Conservation (phyloP, 2,888 invertebrate genomes). For the Crioceris asparagi region DNA sequence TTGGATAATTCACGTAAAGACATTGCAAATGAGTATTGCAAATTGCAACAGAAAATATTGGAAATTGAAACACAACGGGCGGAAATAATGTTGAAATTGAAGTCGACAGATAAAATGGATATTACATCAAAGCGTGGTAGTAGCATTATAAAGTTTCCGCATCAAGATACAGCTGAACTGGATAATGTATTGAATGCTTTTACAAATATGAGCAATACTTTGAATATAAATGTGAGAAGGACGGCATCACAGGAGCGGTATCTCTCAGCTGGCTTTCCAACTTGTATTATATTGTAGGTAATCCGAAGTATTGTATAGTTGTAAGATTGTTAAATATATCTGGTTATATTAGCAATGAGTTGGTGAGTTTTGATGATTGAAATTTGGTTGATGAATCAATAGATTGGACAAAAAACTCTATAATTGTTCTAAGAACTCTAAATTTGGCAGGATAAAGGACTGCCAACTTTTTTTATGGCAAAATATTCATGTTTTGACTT, state of each 20-base stretch:
- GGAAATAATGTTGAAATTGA: conserved; percentile 9
- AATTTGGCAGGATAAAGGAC: no score
- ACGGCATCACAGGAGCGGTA: neutral
- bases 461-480: no score
- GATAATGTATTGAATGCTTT: conserved; percentile 14
- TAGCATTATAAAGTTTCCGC: neutral
- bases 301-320: conserved; percentile 1
- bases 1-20: conserved; percentile 21
- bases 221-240: neutral
- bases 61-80: conserved; percentile 19
- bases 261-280: neutral
- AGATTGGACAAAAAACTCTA: no score
- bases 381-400: no score
- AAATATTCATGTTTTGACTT: no score
- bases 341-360: no score
- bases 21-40: conserved; percentile 21
- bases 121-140: neutral
- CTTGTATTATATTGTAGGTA: conserved; percentile 10
- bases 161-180: conserved; percentile 6
- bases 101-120: neutral
- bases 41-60: conserved; percentile 19
- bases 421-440: no score
- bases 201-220: conserved; percentile 6
- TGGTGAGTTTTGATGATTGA: no score
- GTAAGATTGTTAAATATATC: no score